Conservation (phyloP, 1,140 invertebrate genomes). For the Ectropis grisescens region DNA sequence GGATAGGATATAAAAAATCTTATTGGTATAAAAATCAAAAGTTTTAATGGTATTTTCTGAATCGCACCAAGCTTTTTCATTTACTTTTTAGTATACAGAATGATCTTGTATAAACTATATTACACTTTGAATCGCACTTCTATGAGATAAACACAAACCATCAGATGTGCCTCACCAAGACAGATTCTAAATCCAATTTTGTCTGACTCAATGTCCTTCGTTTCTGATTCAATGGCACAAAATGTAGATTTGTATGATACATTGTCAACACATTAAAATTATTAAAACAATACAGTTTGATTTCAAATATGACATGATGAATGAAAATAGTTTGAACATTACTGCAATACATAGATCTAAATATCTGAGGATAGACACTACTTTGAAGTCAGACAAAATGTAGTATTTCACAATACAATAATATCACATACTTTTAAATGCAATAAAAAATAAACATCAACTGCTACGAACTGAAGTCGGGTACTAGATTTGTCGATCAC, state of each 20-base stretch:
- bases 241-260: too few species aligned
- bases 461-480: conserved; percentile 30
- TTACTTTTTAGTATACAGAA: conserved; percentile 70
- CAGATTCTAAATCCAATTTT: conserved; percentile 52
- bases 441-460: conserved; percentile 52
- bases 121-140: conserved; percentile 51
- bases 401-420: conserved; percentile 62
- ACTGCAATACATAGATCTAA: conserved; percentile 39
- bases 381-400: conserved; percentile 67
- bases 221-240: conserved; percentile 47
- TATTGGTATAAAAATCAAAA: conserved; percentile 70
- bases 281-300: too few species aligned
- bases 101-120: conserved; percentile 65
- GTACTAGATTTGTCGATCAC: conserved; percentile 6
- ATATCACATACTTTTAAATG: conserved; percentile 69
- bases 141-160: conserved; percentile 47
- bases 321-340: conserved; percentile 30
- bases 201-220: conserved; percentile 54
- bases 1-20: conserved; percentile 37
- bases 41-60: conserved; percentile 71
- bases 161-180: conserved; percentile 42
- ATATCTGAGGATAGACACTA: conserved; percentile 55
- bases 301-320: conserved; percentile 1
- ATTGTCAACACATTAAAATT: too few species aligned
- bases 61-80: conserved; percentile 70